Base-by-base conservation (phyloP, 2,888 invertebrate species). In the Erebia epiphron region DNA sequence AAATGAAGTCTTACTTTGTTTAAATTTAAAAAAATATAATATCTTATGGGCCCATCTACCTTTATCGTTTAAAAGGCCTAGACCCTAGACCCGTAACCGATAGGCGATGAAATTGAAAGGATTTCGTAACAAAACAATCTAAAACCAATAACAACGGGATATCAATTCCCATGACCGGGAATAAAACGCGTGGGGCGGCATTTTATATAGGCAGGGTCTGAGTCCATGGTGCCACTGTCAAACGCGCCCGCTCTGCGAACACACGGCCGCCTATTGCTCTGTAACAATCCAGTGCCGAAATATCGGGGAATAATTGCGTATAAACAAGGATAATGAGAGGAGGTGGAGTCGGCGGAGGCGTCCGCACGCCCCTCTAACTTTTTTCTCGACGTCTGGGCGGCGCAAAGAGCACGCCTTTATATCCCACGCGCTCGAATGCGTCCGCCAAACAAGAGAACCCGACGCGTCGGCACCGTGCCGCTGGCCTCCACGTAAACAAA, bases 251-350 rank as follows among this genome's bases (percentile, higher is more conserved):
- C 92, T 86, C 82, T 86, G 88, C 82, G 92, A 83, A 84, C 89
- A 89, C 88, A 91, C 91, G 88, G 84, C 79, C 81, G 80, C 80
- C 80, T 80, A 84, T 86, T 85, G 85, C 81, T 83, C 82, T 26
- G 56, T 21, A 57, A 57, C 56, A 26, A 11, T 26, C 74, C 80
- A 82, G 86, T 86, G 89, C 85, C 89, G 86, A 90, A 91, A 89
- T 90, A 88, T 88, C 83, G 84, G 76, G 83, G 85, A 85, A 86
- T 88, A 86, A 89, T 90, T 89, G 89, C 87, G 90, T 89, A 35
- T 35, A 90, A 89, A 90, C 86, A 87, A 91, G 90, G 88, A 90
- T 91, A 91, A 91, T 91, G 86, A 90, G 84, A 91, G 92, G 91
- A 91, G 92, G 92, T 91, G 92, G 91, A 87, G 91, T 86, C 85